These are phyloP conservation scores for Neodiprion virginianus DNA, from an alignment of 1,140 invertebrate genomes.

Conservation along the genomic window DNA sequence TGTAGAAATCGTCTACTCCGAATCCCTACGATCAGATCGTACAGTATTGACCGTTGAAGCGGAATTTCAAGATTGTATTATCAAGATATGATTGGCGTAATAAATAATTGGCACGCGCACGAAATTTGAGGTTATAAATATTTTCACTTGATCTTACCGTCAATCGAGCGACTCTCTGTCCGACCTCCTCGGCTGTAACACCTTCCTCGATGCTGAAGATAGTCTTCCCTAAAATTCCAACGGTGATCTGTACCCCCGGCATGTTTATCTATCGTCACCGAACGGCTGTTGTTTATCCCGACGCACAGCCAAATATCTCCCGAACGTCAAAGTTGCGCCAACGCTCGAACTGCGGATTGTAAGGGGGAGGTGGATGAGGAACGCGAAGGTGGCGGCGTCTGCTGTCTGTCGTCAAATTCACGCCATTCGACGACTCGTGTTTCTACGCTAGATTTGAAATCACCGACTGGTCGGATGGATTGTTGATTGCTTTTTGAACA, in stretches of 20 bases:
- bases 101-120: neutral
- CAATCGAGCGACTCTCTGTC: neutral
- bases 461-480: too few species aligned
- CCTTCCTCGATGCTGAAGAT: neutral
- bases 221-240: neutral
- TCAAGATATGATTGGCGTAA: neutral
- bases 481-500: too few species aligned
- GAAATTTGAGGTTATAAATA: neutral
- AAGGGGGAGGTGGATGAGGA: too few species aligned
- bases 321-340: too few species aligned
- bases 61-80: neutral
- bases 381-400: too few species aligned
- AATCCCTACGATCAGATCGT: neutral
- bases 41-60: neutral
- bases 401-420: too few species aligned
- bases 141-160: neutral
- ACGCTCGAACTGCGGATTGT: too few species aligned
- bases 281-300: too few species aligned
- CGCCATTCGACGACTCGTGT: too few species aligned
- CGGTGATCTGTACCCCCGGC: neutral
- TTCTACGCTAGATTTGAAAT: too few species aligned
- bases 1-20: constrained; percentile 47
- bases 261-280: neutral
- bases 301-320: too few species aligned
- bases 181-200: neutral